These are phyloP conservation scores for Triplophysa bombifrons DNA, from an alignment of 2,797 vertebrate genomes.

Conservation along the genomic window DNA sequence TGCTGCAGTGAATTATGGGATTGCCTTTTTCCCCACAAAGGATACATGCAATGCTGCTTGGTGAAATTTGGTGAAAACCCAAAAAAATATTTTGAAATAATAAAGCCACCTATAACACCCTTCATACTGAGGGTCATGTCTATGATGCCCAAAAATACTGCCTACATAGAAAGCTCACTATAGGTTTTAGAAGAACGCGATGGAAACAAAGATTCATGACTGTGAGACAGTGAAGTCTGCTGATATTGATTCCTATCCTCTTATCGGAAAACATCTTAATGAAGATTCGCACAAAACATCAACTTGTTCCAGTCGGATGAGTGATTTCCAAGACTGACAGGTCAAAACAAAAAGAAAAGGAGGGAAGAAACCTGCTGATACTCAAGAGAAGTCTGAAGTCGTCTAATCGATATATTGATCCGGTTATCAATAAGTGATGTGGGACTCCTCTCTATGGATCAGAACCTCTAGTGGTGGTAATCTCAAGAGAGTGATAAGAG, in stretches of 20 bases:
- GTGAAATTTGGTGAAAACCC: not conserved
- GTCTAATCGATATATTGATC: conserved; percentile 78
- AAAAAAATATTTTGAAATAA: not conserved
- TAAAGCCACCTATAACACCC: not conserved
- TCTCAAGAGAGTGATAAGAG: conserved; percentile 55
- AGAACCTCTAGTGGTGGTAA: conserved; percentile 58
- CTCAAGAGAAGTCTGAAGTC: conserved; percentile 64
- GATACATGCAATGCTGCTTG: not conserved
- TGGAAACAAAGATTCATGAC: conserved; percentile 47
- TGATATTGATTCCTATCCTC: conserved; percentile 68
- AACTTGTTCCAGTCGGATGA: conserved; percentile 71
- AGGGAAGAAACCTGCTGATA: conserved; percentile 65
- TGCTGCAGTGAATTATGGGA: not conserved
- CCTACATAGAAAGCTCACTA: not conserved
- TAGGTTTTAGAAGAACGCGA: conserved; percentile 36
- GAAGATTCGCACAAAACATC: conserved; percentile 76
- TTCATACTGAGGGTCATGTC: not conserved
- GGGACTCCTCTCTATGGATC: conserved; percentile 65
- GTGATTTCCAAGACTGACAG: conserved; percentile 72
- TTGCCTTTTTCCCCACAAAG: not conserved
- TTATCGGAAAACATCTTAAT: conserved; percentile 81
- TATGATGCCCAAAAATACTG: not conserved
- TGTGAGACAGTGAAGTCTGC: conserved; percentile 62
- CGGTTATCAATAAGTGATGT: conserved; percentile 69
- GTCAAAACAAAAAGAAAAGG: conserved; percentile 48